phyloP scores from a whole-genome alignment of 2,113 vertebrate genomes.

The Cranoglanis bouderius region DNA sequence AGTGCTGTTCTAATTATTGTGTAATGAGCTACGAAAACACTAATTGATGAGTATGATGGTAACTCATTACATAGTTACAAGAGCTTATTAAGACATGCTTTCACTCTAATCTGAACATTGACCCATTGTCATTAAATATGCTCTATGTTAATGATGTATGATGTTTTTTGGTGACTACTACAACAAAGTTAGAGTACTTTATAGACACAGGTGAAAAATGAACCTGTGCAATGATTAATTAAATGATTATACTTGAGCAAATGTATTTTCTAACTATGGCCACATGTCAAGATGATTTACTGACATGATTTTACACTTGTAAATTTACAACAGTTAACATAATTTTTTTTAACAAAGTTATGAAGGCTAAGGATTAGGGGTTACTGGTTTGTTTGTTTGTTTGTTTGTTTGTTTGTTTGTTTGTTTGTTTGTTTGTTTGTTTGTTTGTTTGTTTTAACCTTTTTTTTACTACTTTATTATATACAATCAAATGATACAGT shows the following conservation, averaged over 20 bases:
- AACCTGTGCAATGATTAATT: slow-evolving; percentile 7
- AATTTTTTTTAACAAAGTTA: background rate
- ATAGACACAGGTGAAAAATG: slow-evolving; percentile 28
- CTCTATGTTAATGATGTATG: slow-evolving; percentile 50
- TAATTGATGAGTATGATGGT: slow-evolving; percentile 56
- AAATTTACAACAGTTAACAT: background rate
- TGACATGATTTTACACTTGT: background rate
- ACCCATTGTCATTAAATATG: slow-evolving; percentile 54
- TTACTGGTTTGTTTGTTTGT: background rate
- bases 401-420: no score
- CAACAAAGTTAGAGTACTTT: slow-evolving; percentile 8
- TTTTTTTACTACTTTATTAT: background rate
- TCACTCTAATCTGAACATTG: slow-evolving; percentile 50
- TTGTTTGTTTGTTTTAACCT: no score
- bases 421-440: no score
- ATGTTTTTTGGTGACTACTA: slow-evolving; percentile 34
- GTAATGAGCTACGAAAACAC: slow-evolving; percentile 56
- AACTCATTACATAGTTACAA: slow-evolving; percentile 51
- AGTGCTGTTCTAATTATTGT: slow-evolving; percentile 53
- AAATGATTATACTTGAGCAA: background rate
- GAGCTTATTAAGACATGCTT: slow-evolving; percentile 55
- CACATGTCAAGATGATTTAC: background rate
- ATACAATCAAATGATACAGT: background rate
- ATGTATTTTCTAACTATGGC: background rate
- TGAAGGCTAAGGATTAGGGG: background rate